These are phyloP conservation scores for Colossoma macropomum DNA, from an alignment of 2,113 vertebrate species.

Conservation along the genomic window DNA sequence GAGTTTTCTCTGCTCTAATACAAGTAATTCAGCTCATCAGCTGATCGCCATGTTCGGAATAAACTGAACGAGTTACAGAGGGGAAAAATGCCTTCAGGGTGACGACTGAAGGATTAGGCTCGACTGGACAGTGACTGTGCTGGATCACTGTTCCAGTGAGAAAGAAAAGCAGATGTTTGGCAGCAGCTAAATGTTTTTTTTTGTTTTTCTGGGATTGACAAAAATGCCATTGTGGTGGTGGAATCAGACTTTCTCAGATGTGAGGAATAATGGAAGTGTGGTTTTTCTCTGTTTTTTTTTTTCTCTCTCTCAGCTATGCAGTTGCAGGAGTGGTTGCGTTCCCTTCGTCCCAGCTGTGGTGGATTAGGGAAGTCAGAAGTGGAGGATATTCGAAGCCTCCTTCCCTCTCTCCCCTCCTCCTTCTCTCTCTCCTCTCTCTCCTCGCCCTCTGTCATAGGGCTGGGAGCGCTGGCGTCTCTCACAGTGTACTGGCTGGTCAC, in stretches of 20 bases:
- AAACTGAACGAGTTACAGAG: too few species aligned
- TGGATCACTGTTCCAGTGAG: background rate
- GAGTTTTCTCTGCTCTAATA: too few species aligned
- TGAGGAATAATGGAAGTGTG: background rate
- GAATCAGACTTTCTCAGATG: background rate
- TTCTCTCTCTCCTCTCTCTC: slow-evolving; percentile 74
- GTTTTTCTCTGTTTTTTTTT: background rate
- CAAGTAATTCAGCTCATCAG: too few species aligned
- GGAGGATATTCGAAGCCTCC: slow-evolving; percentile 67
- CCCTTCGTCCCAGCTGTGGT: slow-evolving; percentile 60
- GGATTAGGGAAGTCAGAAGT: slow-evolving; percentile 63
- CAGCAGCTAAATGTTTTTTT: slow-evolving; percentile 1
- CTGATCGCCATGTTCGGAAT: too few species aligned
- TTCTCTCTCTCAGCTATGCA: slow-evolving; percentile 70
- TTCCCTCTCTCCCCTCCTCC: slow-evolving; percentile 64
- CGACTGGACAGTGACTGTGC: background rate
- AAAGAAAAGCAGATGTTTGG: background rate
- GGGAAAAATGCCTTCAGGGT: too few species aligned
- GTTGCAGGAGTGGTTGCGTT: slow-evolving; percentile 78
- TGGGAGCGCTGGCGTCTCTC: slow-evolving; percentile 78
- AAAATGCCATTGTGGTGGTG: background rate
- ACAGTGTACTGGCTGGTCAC: slow-evolving; percentile 80
- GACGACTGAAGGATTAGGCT: background rate
- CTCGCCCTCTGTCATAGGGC: slow-evolving; percentile 73
- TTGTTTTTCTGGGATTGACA: background rate